A percentile compares a stretch with the other conserved stretches of the same genome.
phyloP scores from a whole-genome alignment of 2,797 vertebrate genomes.

The Tragelaphus oryx region DNA sequence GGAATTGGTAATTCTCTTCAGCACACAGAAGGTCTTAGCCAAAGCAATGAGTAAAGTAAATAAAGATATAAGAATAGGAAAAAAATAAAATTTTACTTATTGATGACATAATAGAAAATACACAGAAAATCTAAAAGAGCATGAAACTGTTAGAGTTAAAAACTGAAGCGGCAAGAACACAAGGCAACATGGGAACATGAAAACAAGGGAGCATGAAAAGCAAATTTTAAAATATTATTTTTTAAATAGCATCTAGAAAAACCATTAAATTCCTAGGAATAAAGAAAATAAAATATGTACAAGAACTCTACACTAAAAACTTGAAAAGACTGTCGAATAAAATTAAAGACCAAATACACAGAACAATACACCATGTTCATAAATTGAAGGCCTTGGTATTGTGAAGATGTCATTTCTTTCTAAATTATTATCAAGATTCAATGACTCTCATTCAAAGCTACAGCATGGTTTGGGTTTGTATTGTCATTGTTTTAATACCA shows the following conservation, averaged over 20 bases:
- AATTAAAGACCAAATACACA: neutral
- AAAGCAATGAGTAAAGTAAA: neutral
- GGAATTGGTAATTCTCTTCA: neutral
- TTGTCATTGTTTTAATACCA: neutral
- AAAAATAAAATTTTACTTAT: slow-evolving; percentile 29
- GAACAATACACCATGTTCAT: neutral
- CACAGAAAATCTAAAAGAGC: neutral
- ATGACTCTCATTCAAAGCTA: neutral
- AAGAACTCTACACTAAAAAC: neutral
- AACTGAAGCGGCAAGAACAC: neutral
- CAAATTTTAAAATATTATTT: neutral
- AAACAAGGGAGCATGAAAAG: neutral
- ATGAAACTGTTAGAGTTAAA: neutral
- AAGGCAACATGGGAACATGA: neutral
- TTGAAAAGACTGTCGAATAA: neutral
- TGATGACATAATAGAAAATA: neutral
- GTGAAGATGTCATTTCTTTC: neutral
- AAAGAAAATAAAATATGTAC: neutral
- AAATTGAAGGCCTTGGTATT: neutral
- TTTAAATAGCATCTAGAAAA: neutral
- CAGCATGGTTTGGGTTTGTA: neutral
- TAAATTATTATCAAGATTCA: neutral
- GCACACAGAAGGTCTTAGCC: neutral
- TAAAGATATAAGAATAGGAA: neutral
- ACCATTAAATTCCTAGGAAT: neutral